Evolutionary conservation across 2,888 invertebrate species (phyloP).

Genomic region (Lithophane socia): DNA sequence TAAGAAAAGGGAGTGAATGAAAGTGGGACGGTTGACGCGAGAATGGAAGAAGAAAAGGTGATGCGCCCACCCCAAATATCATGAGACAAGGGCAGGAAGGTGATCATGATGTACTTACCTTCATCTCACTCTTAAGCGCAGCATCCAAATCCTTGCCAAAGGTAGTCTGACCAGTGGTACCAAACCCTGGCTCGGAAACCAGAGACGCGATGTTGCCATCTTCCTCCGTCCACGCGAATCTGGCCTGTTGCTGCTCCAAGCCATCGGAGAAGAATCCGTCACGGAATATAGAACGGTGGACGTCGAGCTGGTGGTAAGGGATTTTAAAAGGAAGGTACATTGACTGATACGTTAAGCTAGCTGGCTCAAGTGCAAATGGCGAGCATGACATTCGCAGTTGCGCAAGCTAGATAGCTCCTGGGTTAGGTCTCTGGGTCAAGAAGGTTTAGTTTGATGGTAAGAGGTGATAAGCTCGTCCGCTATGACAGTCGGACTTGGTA

Average conservation of each 20-base stretch:
- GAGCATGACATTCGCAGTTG: no score
- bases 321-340: background rate
- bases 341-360: background rate
- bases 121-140: conserved; percentile 80
- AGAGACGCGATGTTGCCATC: conserved; percentile 86
- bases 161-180: conserved; percentile 82
- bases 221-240: conserved; percentile 87
- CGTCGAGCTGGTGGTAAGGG: conserved; percentile 71
- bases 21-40: background rate
- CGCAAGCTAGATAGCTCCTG: no score
- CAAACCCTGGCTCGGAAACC: conserved; percentile 86
- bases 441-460: background rate
- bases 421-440: background rate
- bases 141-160: conserved; percentile 85
- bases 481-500: background rate
- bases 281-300: conserved; percentile 79
- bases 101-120: conserved; percentile 67
- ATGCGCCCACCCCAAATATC: background rate
- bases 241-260: conserved; percentile 80
- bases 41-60: background rate
- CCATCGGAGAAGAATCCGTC: conserved; percentile 83
- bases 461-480: background rate
- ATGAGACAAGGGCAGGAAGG: background rate
- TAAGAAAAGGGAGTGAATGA: background rate
- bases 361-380: no score